Evolutionary conservation across 2,797 vertebrate species (phyloP).

Genomic region (Anguilla marmorata): DNA sequence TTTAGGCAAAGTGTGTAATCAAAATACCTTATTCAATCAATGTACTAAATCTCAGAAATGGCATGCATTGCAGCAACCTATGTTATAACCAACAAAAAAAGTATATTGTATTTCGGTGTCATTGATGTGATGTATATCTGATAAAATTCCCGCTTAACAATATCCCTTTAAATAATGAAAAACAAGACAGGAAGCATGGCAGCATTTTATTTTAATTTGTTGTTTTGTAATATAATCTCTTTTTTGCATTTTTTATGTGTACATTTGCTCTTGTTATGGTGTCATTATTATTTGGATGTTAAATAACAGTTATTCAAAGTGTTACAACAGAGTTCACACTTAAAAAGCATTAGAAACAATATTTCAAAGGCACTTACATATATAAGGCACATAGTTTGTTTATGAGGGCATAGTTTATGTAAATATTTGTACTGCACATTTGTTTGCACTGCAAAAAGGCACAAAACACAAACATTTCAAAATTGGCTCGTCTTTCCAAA

Average conservation of each 20-base stretch:
- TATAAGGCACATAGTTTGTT: slow-evolving; percentile 9
- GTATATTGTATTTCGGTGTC: not conserved
- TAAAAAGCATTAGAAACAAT: not conserved
- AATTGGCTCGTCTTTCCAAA: not conserved
- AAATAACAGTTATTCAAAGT: slow-evolving; percentile 2
- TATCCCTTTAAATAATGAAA: not conserved
- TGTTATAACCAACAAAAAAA: not conserved
- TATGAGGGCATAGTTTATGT: not conserved
- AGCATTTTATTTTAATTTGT: not conserved
- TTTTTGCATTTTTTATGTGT: not conserved
- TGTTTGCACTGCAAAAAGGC: not conserved
- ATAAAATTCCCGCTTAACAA: not conserved
- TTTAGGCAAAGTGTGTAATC: not conserved
- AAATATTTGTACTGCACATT: slow-evolving; percentile 10
- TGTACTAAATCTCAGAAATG: not conserved
- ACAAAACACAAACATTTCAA: slow-evolving; percentile 23
- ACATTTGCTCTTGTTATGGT: not conserved
- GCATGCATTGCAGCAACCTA: not conserved
- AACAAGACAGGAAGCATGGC: not conserved
- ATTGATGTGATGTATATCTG: not conserved
- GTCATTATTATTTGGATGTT: not conserved
- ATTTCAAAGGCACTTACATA: not conserved
- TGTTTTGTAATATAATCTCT: not conserved
- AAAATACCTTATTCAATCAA: not conserved
- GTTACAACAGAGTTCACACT: slow-evolving; percentile 2